A percentile compares a stretch with the other conserved stretches of the same genome.
Conservation (phyloP, 1,140 invertebrate genomes). For the Drosophila yakuba region DNA sequence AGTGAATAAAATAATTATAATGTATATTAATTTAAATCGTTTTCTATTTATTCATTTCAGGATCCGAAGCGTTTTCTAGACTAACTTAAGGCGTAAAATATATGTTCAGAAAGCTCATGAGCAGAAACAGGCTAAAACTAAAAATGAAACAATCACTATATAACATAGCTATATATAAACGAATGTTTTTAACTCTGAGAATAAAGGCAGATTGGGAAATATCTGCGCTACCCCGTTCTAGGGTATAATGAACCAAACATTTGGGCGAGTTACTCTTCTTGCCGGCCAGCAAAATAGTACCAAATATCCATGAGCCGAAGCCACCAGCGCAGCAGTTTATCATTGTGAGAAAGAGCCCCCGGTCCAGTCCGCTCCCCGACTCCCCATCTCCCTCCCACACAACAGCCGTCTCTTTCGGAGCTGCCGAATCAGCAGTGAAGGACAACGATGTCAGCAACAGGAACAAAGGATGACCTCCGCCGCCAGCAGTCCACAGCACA, state of each 20-base stretch:
- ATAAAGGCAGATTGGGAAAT: too few species aligned
- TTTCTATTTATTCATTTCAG: not conserved
- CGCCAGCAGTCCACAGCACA: conserved; percentile 15
- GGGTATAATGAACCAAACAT: conserved; percentile 42
- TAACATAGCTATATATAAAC: too few species aligned
- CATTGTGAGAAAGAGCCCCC: conserved; percentile 27
- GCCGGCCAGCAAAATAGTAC: conserved; percentile 37
- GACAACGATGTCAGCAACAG: conserved; percentile 53
- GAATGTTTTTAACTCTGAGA: too few species aligned
- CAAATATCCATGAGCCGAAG: conserved; percentile 41
- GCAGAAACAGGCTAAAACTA: too few species aligned
- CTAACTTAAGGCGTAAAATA: too few species aligned
- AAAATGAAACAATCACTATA: too few species aligned
- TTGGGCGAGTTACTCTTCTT: conserved; percentile 9
- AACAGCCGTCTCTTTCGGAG: conserved; percentile 25
- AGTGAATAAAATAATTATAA: not conserved
- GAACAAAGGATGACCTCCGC: conserved; percentile 50
- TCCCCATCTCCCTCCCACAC: conserved; percentile 6
- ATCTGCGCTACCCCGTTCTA: conserved; percentile 1
- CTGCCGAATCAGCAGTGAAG: conserved; percentile 49
- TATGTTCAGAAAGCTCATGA: too few species aligned
- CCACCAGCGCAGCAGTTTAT: conserved; percentile 53
- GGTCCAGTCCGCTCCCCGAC: conserved; percentile 9
- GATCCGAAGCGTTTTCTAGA: not conserved
- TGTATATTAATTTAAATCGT: not conserved